These are phyloP conservation scores for Mesaphorura yosii DNA, from an alignment of 1,140 invertebrate species.

Conservation along the genomic window DNA sequence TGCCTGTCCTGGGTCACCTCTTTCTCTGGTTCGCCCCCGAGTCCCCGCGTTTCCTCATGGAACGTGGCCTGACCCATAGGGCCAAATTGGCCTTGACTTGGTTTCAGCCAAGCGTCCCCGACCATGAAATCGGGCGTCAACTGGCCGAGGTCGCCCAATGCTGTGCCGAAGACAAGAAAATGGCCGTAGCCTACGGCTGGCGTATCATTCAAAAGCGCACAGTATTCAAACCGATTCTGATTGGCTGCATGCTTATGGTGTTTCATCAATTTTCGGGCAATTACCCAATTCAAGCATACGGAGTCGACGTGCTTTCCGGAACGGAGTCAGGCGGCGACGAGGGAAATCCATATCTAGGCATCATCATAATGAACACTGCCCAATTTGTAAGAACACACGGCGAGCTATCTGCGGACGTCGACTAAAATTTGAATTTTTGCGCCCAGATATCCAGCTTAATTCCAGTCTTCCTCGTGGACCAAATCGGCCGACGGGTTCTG, in stretches of 20 bases:
- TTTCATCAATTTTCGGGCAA: slow-evolving; percentile 41
- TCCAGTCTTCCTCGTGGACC: slow-evolving; percentile 35
- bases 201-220: slow-evolving; percentile 15
- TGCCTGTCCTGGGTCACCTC: slow-evolving; percentile 48
- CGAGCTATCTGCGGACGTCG: too few species aligned
- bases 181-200: slow-evolving; percentile 20
- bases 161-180: too few species aligned
- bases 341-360: slow-evolving; percentile 23
- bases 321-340: slow-evolving; percentile 31
- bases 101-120: slow-evolving; percentile 50
- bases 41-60: slow-evolving; percentile 57
- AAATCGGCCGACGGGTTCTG: slow-evolving; percentile 37
- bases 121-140: slow-evolving; percentile 35
- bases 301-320: slow-evolving; percentile 57
- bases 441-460: slow-evolving; percentile 8
- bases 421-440: too few species aligned
- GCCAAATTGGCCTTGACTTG: slow-evolving; percentile 51
- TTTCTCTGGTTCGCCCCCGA: slow-evolving; percentile 66
- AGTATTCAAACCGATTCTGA: slow-evolving; percentile 34
- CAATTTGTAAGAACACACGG: not conserved
- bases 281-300: slow-evolving; percentile 69
- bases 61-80: slow-evolving; percentile 45
- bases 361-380: not conserved
- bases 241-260: slow-evolving; percentile 37
- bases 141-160: slow-evolving; percentile 36